Percentiles rank a stretch among this genome's conserved stretches.
Conservation (phyloP, 2,113 vertebrate genomes). For the Passer domesticus region DNA sequence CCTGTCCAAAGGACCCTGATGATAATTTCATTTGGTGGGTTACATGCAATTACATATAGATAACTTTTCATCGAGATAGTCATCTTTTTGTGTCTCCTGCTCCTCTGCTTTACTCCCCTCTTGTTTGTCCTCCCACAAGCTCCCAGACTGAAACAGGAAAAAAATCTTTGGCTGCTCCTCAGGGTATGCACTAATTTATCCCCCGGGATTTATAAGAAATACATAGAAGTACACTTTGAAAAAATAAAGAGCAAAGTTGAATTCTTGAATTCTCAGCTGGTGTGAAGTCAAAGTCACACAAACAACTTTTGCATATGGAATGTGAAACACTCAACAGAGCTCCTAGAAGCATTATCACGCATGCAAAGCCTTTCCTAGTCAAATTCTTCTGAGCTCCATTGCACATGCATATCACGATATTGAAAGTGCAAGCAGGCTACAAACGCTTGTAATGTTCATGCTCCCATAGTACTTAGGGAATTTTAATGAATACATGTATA, state of each 20-base stretch:
- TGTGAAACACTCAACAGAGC: not conserved
- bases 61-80: not conserved
- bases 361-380: not conserved
- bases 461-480: not conserved
- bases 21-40: not conserved
- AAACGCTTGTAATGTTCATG: slow-evolving; percentile 1
- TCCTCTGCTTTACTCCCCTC: not conserved
- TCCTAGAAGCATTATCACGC: not conserved
- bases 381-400: not conserved
- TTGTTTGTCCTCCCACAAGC: not conserved
- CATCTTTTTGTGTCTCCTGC: not conserved
- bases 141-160: not conserved
- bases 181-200: not conserved
- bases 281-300: not conserved
- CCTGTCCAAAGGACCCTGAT: not conserved
- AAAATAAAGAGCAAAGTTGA: not conserved
- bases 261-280: not conserved
- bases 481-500: slow-evolving; percentile 44
- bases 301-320: not conserved
- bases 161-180: not conserved
- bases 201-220: not conserved
- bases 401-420: not conserved
- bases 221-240: not conserved
- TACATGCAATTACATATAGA: fast-evolving
- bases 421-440: not conserved